Evolutionary conservation across 2,113 vertebrate species (phyloP), one percentile per base, ranked within the genome.

Genomic region (Saiga tatarica): DNA sequence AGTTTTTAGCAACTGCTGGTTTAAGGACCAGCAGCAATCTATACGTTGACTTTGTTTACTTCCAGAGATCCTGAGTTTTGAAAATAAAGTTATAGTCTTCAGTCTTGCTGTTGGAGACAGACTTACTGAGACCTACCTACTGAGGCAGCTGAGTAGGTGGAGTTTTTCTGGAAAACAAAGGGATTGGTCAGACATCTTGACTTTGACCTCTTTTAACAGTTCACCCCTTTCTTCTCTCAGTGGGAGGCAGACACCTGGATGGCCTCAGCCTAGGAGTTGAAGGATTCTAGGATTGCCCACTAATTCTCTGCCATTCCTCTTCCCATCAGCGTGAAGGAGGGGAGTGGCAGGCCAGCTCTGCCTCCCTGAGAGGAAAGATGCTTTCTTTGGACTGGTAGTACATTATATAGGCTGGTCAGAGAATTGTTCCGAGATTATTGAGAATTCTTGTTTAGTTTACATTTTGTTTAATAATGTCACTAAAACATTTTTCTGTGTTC

Each of bases 361-460:
- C 57, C 25, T 88, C 17, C 45, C 36, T 11, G 55, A 87, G 28
- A 23, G 50, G 62, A 53, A 83, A 91, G 42, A 47, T 13, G 3
- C 42, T 89, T 59, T 87, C 42, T 86, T 28, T 95, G 52, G 64
- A 85, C 81, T 93, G 19, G 55, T 28, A n/a, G 42, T 74, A 45
- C 33, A 33, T 89, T 89, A 53, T 91, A 39, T 21, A 83, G 28
- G 30, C 85, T 94, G 85, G 82, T 57, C 45, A 64, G 83, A 94
- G 39, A 91, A 81, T 91, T 88, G 74, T 62, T 60, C 82, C 88
- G 52, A 95, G 74, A 45, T 21, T 88, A 11, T 23, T 39, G 52
- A 96, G 74, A 87, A 33, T 96, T 94, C 30, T 50, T 87, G 95
- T 97, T 93, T 45, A 74, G 39, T 92, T 81, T 91, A 94, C 71